Conservation (phyloP, 2,888 invertebrate species). For the Xiphydria camelus region DNA sequence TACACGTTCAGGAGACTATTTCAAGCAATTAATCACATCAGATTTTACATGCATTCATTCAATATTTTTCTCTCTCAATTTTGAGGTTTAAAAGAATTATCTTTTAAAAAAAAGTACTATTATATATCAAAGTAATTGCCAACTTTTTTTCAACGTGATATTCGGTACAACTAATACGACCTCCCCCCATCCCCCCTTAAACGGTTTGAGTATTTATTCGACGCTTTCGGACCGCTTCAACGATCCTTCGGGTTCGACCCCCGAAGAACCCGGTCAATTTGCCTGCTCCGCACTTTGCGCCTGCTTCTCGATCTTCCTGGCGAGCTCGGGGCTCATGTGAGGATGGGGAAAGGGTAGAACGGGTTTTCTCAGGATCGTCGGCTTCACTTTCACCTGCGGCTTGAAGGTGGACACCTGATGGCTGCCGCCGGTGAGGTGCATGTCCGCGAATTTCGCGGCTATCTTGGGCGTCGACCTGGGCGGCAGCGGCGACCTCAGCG, state of each 20-base stretch:
- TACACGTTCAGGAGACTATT: no score
- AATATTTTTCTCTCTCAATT: no score
- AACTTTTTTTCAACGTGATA: no score
- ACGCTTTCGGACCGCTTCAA: no score
- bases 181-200: no score
- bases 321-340: constrained; percentile 53
- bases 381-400: constrained; percentile 79
- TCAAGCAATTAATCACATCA: no score
- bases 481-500: constrained; percentile 60
- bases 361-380: constrained; percentile 76
- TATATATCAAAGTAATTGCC: no score
- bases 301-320: constrained; percentile 54
- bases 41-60: no score
- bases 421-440: constrained; percentile 66
- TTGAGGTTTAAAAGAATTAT: no score
- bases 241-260: neutral
- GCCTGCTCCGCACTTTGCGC: constrained; percentile 49
- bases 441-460: constrained; percentile 68
- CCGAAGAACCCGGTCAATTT: constrained; percentile 31
- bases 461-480: constrained; percentile 67
- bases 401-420: constrained; percentile 61
- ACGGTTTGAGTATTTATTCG: no score
- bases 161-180: no score
- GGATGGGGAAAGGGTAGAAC: constrained; percentile 60
- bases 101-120: no score